Evolutionary conservation across 1,140 invertebrate species (phyloP).

Genomic region (Cydia fagiglandana): DNA sequence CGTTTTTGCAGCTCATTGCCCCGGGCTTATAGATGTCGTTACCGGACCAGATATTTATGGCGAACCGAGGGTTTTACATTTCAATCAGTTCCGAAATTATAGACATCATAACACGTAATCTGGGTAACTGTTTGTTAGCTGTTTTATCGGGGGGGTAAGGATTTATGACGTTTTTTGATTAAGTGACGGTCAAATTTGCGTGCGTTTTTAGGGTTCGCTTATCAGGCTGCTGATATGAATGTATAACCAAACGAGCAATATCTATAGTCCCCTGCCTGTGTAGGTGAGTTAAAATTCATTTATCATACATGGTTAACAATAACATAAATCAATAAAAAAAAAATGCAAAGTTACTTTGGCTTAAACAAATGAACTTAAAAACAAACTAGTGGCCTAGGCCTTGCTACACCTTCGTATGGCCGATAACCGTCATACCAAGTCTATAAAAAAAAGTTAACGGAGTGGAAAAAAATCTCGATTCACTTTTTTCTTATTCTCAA

Average conservation of each 20-base stretch:
- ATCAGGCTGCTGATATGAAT: neutral
- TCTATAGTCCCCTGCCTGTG: neutral
- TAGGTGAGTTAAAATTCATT: too few species aligned
- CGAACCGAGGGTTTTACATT: slow-evolving; percentile 63
- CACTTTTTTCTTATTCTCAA: too few species aligned
- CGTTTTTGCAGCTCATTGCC: slow-evolving; percentile 72
- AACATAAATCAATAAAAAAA: too few species aligned
- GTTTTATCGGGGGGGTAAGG: neutral
- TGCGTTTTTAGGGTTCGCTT: neutral
- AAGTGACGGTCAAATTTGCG: neutral
- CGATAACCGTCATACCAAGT: too few species aligned
- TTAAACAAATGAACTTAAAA: too few species aligned
- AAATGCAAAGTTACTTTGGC: too few species aligned
- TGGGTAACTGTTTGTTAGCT: slow-evolving; percentile 17
- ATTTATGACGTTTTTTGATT: slow-evolving; percentile 11
- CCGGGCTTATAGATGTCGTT: slow-evolving; percentile 67
- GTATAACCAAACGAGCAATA: neutral
- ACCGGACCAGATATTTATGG: slow-evolving; percentile 69
- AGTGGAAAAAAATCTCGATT: too few species aligned
- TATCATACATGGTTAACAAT: too few species aligned
- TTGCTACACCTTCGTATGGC: too few species aligned
- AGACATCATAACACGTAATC: slow-evolving; percentile 45
- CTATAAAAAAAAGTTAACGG: too few species aligned
- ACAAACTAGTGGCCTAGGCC: too few species aligned
- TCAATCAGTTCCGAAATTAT: slow-evolving; percentile 63